phyloP scores from a whole-genome alignment of 2,797 vertebrate species.

The Phyllotis vaccarum region DNA sequence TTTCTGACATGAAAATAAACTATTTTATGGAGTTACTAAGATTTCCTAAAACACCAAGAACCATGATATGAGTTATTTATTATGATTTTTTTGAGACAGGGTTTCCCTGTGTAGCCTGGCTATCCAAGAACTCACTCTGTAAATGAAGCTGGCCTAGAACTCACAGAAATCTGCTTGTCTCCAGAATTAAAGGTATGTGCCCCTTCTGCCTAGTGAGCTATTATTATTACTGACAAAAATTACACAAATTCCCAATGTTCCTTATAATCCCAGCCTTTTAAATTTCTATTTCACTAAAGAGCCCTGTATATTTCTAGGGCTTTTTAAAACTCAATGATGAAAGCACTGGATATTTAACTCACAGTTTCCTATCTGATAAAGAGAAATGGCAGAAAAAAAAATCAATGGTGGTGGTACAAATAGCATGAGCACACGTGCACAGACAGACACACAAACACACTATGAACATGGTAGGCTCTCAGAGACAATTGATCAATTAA shows the following conservation, averaged over 20 bases:
- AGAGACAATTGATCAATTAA: conserved; percentile 31
- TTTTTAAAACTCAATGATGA: conserved; percentile 59
- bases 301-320: neutral
- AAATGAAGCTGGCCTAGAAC: neutral
- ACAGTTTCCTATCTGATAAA: conserved; percentile 28
- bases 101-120: neutral
- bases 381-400: neutral
- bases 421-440: neutral
- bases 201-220: neutral
- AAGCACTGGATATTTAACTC: neutral
- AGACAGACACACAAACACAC: neutral
- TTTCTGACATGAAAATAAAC: conserved; percentile 56
- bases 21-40: conserved; percentile 18
- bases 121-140: neutral
- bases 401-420: too few relatives aligned
- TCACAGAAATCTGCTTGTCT: neutral
- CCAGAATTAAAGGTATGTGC: neutral
- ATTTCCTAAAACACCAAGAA: conserved; percentile 53
- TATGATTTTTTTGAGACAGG: neutral
- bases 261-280: conserved; percentile 39
- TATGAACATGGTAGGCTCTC: neutral
- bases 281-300: neutral
- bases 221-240: conserved; percentile 44
- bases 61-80: conserved; percentile 7
- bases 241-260: conserved; percentile 51